Evolutionary conservation across 2,113 vertebrate species (phyloP), one percentile per base, ranked within the genome.

Genomic region (Ctenomys sociabilis): DNA sequence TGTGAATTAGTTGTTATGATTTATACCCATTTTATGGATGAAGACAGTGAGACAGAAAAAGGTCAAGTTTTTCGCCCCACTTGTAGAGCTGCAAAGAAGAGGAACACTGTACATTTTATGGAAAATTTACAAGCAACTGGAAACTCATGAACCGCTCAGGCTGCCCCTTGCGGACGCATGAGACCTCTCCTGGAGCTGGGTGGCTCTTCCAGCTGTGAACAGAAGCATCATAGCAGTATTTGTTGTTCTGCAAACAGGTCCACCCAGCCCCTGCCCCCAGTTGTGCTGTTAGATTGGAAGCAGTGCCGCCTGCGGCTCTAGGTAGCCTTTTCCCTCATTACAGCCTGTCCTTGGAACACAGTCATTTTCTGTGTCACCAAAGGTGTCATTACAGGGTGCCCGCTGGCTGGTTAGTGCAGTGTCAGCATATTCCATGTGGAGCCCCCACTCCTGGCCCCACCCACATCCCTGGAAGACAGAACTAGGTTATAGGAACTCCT

Each of bases 251-350:
- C 97, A 98, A 96, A 88, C 90, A 88, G 96, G 54, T 96, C 88
- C 5, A 7, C 93, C 90, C 73, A 22, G 91, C 87, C 97, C 95
- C 96, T 98, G 97, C 98, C 89, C 96, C 97, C 97, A 97, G 97
- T 98, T 1, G 97, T 91, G 98, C 95, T 97, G 92, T 97, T 97
- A 98, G 98, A 98, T 98, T 98, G 97, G 97, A 98, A 98, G 97
- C 94, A 63, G 88, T 81, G 97, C 98, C 88, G 85, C 98, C 98
- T 63, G 97, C 94, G 92, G 98, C 93, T 98, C 95, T 88, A 72
- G 77, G 93, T 80, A 80, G 92, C 94, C 94, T 97, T 85, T 95
- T 90, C 97, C 97, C 98, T 98, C 97, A 98, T 98, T 98, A 98
- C 88, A 97, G 96, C 95, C 85, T 96, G 61, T 96, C 97, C 96